These are phyloP conservation scores for Platycheirus albimanus DNA, from an alignment of 2,888 invertebrate genomes.

Conservation along the genomic window DNA sequence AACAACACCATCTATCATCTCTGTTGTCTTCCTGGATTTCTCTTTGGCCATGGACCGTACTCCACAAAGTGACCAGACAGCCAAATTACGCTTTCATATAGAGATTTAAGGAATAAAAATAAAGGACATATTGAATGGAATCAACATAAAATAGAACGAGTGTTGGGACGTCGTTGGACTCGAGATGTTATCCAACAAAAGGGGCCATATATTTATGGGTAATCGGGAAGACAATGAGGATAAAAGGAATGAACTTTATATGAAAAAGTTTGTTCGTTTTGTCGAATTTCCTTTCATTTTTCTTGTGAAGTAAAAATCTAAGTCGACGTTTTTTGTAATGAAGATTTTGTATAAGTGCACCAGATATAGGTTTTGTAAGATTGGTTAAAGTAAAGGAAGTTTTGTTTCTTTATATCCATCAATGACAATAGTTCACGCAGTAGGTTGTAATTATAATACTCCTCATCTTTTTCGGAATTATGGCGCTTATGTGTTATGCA, in stretches of 20 bases:
- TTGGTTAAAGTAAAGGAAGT: too few relatives aligned
- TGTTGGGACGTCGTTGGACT: neutral
- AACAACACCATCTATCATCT: constrained; percentile 6
- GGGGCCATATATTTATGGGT: too few relatives aligned
- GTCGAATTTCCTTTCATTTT: neutral
- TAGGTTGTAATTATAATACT: too few relatives aligned
- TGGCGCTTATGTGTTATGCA: too few relatives aligned
- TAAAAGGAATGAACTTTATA: neutral
- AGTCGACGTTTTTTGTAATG: too few relatives aligned
- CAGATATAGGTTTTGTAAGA: too few relatives aligned
- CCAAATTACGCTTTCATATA: constrained; percentile 17
- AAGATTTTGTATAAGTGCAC: too few relatives aligned
- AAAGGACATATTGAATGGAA: constrained; percentile 15
- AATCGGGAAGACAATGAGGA: neutral
- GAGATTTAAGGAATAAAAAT: neutral
- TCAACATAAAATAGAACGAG: constrained; percentile 4
- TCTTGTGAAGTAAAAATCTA: too few relatives aligned
- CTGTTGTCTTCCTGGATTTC: neutral
- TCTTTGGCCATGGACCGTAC: neutral
- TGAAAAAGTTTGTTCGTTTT: neutral
- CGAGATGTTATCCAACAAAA: neutral
- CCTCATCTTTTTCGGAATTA: too few relatives aligned
- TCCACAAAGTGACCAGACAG: constrained; percentile 6
- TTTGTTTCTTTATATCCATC: too few relatives aligned
- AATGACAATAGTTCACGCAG: too few relatives aligned